Conservation (phyloP, 1,140 invertebrate species). For the Colletes latitarsis region DNA sequence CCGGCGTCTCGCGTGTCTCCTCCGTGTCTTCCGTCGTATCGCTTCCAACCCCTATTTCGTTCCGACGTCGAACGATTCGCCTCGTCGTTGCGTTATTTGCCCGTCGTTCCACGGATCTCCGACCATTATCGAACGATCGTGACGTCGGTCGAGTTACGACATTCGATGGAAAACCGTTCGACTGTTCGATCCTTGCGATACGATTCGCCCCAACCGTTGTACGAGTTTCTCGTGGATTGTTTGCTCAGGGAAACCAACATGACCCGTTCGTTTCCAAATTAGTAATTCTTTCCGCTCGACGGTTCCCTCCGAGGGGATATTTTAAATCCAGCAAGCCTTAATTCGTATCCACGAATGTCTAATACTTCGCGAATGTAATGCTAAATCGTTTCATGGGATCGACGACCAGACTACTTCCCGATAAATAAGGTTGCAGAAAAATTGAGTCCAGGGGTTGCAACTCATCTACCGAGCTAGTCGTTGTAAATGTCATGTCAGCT, state of each 20-base stretch:
- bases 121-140: constrained; percentile 19
- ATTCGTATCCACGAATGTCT: no score
- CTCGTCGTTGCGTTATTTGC: neutral
- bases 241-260: neutral
- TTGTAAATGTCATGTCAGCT: no score
- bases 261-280: no score
- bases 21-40: neutral
- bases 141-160: constrained; percentile 2
- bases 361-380: no score
- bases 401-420: no score
- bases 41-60: neutral
- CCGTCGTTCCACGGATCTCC: constrained; percentile 8
- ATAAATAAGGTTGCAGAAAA: no score
- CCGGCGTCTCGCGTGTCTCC: neutral
- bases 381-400: no score
- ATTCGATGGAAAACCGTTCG: neutral
- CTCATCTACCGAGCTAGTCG: no score
- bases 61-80: constrained; percentile 10
- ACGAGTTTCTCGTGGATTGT: neutral
- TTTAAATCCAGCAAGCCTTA: no score
- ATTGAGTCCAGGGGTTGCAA: no score
- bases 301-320: no score
- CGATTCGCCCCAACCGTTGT: neutral
- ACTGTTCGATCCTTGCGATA: neutral
- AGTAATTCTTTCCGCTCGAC: no score